Evolutionary conservation across 2,888 invertebrate genomes (phyloP).

Genomic region (Synanthedon myopaeformis): DNA sequence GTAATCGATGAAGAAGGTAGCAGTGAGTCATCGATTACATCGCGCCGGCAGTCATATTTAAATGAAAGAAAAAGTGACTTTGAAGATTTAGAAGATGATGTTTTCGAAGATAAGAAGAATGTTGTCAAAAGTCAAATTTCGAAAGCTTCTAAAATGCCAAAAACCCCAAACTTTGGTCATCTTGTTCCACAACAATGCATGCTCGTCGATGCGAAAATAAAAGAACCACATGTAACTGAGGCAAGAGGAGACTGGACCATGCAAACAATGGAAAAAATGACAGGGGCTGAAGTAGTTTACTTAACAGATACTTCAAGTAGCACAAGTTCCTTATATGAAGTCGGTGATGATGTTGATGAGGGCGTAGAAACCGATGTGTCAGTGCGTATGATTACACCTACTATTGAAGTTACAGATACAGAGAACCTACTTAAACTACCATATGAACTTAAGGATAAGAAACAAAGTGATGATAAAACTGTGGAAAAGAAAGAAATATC

Average conservation of each 20-base stretch:
- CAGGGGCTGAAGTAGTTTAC: slow-evolving; percentile 77
- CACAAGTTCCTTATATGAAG: slow-evolving; percentile 71
- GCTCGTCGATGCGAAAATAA: slow-evolving; percentile 73
- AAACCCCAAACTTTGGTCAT: slow-evolving; percentile 35
- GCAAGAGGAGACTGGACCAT: slow-evolving; percentile 69
- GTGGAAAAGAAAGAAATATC: slow-evolving; percentile 5
- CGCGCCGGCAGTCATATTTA: slow-evolving; percentile 65
- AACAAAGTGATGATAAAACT: slow-evolving; percentile 27
- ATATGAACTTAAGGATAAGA: slow-evolving; percentile 16
- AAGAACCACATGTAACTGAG: slow-evolving; percentile 68
- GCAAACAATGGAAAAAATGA: slow-evolving; percentile 59
- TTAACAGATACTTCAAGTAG: slow-evolving; percentile 76
- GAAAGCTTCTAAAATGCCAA: slow-evolving; percentile 12
- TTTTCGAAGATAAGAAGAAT: slow-evolving; percentile 47
- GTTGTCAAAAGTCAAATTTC: slow-evolving; percentile 19
- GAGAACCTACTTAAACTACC: slow-evolving; percentile 32
- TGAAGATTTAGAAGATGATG: slow-evolving; percentile 64
- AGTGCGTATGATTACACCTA: slow-evolving; percentile 60
- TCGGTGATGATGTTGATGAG: slow-evolving; percentile 56
- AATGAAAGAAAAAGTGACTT: slow-evolving; percentile 56
- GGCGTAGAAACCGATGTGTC: slow-evolving; percentile 57
- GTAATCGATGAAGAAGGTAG: slow-evolving; percentile 84
- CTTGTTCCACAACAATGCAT: slow-evolving; percentile 61
- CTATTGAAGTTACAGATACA: slow-evolving; percentile 60
- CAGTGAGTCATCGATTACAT: slow-evolving; percentile 72